Conservation (phyloP, 23 tunicate species). For the Clavelina lepadiformis region DNA sequence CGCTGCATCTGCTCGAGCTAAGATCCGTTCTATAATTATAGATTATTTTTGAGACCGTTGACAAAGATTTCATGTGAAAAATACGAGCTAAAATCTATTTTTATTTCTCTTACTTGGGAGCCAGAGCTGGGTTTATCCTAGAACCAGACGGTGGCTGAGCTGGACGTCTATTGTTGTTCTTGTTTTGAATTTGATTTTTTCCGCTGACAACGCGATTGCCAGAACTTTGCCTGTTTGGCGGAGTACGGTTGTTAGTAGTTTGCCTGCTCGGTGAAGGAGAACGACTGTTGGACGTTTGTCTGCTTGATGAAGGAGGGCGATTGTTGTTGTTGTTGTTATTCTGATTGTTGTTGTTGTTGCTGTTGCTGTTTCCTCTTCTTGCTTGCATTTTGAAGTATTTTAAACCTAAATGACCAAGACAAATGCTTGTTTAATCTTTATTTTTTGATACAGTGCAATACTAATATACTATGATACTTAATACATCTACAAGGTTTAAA, state of each 20-base stretch:
- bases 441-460: too few species aligned
- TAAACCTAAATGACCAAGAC: too few species aligned
- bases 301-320: not conserved
- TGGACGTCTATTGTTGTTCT: conserved; percentile 17
- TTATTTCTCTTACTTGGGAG: too few species aligned
- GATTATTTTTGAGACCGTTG: not conserved
- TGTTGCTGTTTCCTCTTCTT: not conserved
- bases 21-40: conserved; percentile 7
- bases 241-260: not conserved
- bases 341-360: conserved; percentile 29
- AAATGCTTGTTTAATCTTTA: too few species aligned
- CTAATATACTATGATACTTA: too few species aligned
- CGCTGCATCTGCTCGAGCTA: conserved; percentile 25
- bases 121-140: not conserved
- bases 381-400: too few species aligned
- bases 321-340: conserved; percentile 20
- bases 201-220: conserved; percentile 1
- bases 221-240: conserved; percentile 1
- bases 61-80: too few species aligned
- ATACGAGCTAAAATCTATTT: too few species aligned
- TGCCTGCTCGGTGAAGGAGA: not conserved
- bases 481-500: too few species aligned
- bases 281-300: not conserved
- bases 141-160: not conserved
- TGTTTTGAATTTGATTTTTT: conserved; percentile 1